These are phyloP conservation scores for Rynchops niger DNA, from an alignment of 2,113 vertebrate genomes.

Conservation along the genomic window DNA sequence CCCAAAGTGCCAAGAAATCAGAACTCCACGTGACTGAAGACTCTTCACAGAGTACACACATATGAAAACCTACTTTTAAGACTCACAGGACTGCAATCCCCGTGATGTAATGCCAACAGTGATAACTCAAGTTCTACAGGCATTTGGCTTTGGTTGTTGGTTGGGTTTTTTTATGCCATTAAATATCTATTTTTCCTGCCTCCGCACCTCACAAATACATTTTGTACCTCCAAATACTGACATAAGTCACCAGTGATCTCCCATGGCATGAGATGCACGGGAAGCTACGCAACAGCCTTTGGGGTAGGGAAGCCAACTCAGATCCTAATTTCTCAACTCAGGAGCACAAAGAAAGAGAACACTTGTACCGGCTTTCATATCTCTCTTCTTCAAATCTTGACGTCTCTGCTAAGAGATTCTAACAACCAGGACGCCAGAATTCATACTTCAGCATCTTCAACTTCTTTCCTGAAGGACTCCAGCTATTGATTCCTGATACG, in stretches of 20 bases:
- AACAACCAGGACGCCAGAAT: slow-evolving; percentile 32
- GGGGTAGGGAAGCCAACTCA: background rate
- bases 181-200: background rate
- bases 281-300: background rate
- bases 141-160: background rate
- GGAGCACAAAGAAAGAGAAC: slow-evolving; percentile 15
- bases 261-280: background rate
- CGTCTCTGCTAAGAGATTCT: slow-evolving; percentile 12
- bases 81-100: background rate
- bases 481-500: background rate
- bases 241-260: background rate
- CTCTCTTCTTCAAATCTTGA: slow-evolving; percentile 17
- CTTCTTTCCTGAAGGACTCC: slow-evolving; percentile 34
- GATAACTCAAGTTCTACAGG: background rate
- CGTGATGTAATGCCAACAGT: background rate
- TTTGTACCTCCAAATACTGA: background rate
- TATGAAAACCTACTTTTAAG: background rate
- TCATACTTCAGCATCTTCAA: slow-evolving; percentile 17
- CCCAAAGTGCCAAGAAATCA: background rate
- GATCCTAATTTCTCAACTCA: background rate
- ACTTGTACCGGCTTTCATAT: background rate
- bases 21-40: background rate
- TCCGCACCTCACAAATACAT: background rate
- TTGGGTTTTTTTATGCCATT: background rate
- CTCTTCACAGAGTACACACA: background rate